Evolutionary conservation across 2,888 invertebrate species (phyloP), one percentile per base, ranked within the genome.

Genomic region (Tromatobia lineatoria): DNA sequence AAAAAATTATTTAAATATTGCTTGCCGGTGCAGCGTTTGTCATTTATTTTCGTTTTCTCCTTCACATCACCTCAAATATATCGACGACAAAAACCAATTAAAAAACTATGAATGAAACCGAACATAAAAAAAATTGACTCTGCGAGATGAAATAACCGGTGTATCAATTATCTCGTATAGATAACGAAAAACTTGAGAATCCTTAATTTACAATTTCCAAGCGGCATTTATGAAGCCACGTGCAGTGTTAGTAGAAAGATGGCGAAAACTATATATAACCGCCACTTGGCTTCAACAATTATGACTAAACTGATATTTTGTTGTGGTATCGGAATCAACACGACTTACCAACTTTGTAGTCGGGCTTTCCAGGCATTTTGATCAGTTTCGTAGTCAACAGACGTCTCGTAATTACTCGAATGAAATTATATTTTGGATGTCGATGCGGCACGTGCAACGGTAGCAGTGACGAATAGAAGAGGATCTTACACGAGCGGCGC

Each of bases 301-400:
- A 29, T 13, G 20, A 45, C 15, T 45, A 10, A 25, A 3, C 11
- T 29, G 15, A 45, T 13, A 52, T 1, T 11, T 47, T 70, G 29
- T 2, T 23, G 66, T 77, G 18, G 71, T 73, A n/a, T 23, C 54
- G 61, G 8, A 45, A 69, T 42, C 29, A 42, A 69, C 25, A 64
- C 74, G 59, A 94, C 95, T 94, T 91, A 95, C 95, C 95, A 88
- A 95, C 94, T 95, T 95, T 95, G 88, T 92, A 94, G 38, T 93
- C 87, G 70, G 94, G 94, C 88, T 95, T 95, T 87, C 78, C 85
- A 78, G 88, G 80, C 87, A 87, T 88, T 82, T 88, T 88, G 69
- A 71, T 83, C 0, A 34, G 50, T 23, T 15, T 4, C 18, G 34
- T 38, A n/a, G 29, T 20, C n/a, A 8, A 11, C 42, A 34, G 42